phyloP scores from a whole-genome alignment of 2,113 vertebrate species.

The Sphaerodactylus townsendi region DNA sequence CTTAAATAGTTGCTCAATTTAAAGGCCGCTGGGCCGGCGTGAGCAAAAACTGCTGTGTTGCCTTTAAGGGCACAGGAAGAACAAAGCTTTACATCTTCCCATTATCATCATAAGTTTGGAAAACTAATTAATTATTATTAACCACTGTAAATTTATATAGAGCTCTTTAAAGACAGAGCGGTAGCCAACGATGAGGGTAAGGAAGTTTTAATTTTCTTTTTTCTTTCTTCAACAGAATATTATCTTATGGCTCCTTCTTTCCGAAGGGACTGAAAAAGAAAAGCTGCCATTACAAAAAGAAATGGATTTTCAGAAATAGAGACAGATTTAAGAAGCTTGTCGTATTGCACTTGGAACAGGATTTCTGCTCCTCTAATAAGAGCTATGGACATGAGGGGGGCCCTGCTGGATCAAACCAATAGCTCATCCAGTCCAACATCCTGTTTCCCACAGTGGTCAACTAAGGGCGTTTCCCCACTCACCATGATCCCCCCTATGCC shows the following conservation, averaged over 20 bases:
- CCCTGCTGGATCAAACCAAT: not conserved
- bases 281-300: not conserved
- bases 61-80: conserved; percentile 40
- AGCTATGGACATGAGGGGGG: no score
- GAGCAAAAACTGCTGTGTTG: conserved; percentile 27
- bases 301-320: not conserved
- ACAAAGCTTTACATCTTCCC: conserved; percentile 19
- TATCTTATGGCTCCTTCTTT: not conserved
- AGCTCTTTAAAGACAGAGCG: conserved; percentile 36
- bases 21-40: conserved; percentile 31
- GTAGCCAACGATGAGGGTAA: not conserved
- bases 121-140: conserved; percentile 36
- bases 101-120: conserved; percentile 29
- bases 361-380: not conserved
- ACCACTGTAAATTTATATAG: conserved; percentile 15
- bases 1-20: conserved; percentile 33
- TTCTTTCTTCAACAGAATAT: not conserved
- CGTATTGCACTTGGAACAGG: not conserved
- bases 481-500: no score
- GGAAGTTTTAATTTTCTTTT: conserved; percentile 7
- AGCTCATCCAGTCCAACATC: no score
- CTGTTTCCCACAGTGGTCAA: no score
- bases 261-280: not conserved
- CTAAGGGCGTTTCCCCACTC: no score
- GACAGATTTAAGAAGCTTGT: not conserved